Conservation (phyloP, 2,888 invertebrate genomes). For the Parnassius smintheus region DNA sequence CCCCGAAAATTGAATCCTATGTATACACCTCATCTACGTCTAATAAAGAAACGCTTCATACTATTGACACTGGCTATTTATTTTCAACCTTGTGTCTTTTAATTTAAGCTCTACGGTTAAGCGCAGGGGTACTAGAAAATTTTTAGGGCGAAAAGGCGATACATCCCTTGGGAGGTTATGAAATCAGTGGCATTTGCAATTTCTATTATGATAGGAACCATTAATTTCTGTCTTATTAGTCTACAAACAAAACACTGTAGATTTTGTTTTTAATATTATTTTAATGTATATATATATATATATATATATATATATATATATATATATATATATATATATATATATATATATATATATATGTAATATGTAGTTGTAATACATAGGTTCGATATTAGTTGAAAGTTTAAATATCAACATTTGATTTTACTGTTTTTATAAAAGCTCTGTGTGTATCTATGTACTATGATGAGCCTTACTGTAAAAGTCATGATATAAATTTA, state of each 20-base stretch:
- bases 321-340: too few species aligned
- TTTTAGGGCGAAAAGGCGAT: constrained; percentile 76
- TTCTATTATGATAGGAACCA: constrained; percentile 81
- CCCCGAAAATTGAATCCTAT: constrained; percentile 79
- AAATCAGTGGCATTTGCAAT: constrained; percentile 86
- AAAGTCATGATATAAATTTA: too few species aligned
- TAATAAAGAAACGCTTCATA: constrained; percentile 54
- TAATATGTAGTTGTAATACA: too few species aligned
- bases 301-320: too few species aligned
- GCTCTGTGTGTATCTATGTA: too few species aligned
- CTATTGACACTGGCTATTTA: constrained; percentile 30
- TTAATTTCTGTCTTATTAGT: constrained; percentile 79
- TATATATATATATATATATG: too few species aligned
- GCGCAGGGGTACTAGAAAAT: constrained; percentile 37
- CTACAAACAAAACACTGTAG: constrained; percentile 67
- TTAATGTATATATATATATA: neutral
- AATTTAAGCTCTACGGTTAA: constrained; percentile 41
- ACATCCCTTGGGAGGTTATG: constrained; percentile 81
- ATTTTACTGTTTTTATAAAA: too few species aligned
- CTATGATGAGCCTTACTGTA: too few species aligned
- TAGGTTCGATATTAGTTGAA: neutral
- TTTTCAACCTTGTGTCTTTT: constrained; percentile 39
- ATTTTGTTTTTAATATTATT: neutral
- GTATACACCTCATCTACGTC: constrained; percentile 66
- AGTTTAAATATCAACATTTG: too few species aligned